Percentiles rank a stretch among this genome's conserved stretches.
These are phyloP conservation scores for Campoletis sonorensis DNA, from an alignment of 1,140 invertebrate genomes.

Conservation along the genomic window DNA sequence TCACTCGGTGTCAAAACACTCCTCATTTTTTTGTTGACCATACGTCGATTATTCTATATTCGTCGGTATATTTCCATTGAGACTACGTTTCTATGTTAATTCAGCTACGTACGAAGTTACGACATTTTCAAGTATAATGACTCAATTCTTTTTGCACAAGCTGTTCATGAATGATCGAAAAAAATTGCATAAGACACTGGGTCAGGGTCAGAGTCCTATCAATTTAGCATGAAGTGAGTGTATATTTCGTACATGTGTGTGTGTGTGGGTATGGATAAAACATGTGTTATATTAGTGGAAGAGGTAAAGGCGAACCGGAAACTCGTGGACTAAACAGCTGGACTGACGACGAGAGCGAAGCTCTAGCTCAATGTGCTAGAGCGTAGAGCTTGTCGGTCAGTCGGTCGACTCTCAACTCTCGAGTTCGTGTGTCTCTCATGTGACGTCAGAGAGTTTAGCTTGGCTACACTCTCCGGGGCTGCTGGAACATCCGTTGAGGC, in stretches of 20 bases:
- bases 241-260: background rate
- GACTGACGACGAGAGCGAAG: background rate
- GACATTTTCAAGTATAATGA: too few relatives aligned
- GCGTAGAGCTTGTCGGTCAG: conserved; percentile 6
- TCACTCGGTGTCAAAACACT: too few relatives aligned
- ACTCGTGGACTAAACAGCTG: background rate
- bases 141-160: too few relatives aligned
- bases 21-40: too few relatives aligned
- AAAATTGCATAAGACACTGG: too few relatives aligned
- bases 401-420: background rate
- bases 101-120: too few relatives aligned
- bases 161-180: too few relatives aligned
- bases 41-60: too few relatives aligned
- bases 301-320: conserved; percentile 4
- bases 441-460: conserved; percentile 1
- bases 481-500: conserved; percentile 5
- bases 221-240: background rate
- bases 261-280: background rate
- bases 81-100: too few relatives aligned
- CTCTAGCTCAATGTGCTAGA: conserved; percentile 1
- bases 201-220: too few relatives aligned
- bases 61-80: too few relatives aligned
- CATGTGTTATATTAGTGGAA: too few relatives aligned
- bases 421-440: background rate
- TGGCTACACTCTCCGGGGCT: background rate